Evolutionary conservation across 2,888 invertebrate genomes (phyloP).

Genomic region (Steinernema hermaphroditum): DNA sequence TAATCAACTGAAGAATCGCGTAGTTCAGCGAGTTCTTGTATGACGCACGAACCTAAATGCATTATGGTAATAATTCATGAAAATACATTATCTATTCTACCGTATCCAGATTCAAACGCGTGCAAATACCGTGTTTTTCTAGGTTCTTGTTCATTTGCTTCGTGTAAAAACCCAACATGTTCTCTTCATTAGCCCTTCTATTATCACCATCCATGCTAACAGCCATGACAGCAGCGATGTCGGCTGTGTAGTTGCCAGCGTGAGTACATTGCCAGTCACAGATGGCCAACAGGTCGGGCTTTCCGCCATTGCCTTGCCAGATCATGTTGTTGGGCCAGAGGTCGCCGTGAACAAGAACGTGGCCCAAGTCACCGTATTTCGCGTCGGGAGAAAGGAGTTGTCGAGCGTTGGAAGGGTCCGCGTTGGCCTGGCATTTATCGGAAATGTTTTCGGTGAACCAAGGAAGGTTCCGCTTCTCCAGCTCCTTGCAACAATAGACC

Average conservation of each 20-base stretch:
- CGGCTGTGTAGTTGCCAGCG: background rate
- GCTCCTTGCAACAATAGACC: background rate
- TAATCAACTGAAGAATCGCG: conserved; percentile 8
- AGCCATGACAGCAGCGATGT: conserved; percentile 12
- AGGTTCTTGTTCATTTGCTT: background rate
- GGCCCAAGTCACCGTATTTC: background rate
- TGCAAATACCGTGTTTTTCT: background rate
- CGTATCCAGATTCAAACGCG: background rate
- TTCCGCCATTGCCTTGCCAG: background rate
- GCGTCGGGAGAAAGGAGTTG: background rate
- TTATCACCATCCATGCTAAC: conserved; percentile 9
- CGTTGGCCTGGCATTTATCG: background rate
- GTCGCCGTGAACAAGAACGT: background rate
- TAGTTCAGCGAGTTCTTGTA: conserved; percentile 14
- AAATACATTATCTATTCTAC: too few relatives aligned
- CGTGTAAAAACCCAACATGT: background rate
- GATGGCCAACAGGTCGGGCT: background rate
- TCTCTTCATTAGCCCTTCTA: background rate
- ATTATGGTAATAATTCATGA: background rate
- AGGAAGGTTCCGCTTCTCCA: background rate
- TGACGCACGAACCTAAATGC: background rate
- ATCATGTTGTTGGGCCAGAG: conserved; percentile 22
- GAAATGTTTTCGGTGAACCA: background rate
- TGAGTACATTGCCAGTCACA: background rate
- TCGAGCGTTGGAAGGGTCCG: background rate